Base-by-base conservation (phyloP, 1,140 invertebrate species). In the Drosophila littoralis region DNA sequence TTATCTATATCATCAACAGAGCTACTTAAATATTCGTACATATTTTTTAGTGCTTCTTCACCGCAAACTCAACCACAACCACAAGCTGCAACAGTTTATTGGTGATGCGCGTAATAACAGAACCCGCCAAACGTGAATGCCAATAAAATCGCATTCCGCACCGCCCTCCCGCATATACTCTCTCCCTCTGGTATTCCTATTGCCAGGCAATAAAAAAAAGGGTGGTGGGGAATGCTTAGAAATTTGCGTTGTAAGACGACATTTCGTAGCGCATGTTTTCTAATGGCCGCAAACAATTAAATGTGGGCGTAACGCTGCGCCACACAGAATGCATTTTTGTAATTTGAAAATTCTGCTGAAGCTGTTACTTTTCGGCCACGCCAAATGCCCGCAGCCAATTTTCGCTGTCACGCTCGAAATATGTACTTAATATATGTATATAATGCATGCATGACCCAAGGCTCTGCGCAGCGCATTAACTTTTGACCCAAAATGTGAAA, bases 241-340 rank as follows among this genome's bases (percentile, higher is more conserved):
- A 52, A 58, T 38, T 55, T 32, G 6, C n/a, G 1, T 9, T 10
- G n/a, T 12, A 22, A 51, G 55, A 60, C 43, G 46, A 43, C 65
- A 55, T 50, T 60, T 54, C 15, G 42, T 12, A 10, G 71, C 32
- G 63, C 51, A 45, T 69, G 40, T 65, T 52, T 57, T 13, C 58
- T 51, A 74, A 81, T 81, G 68, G 64, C 17, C 15, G 32, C 46
- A 38, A 42, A 83, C 61, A 75, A 82, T 82, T 71, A 68, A 69
- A 35, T 71, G 74, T 74, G 68, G 79, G 77, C 57, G 77, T 51
- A 51, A 9, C 38, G n/a, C 48, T 33, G 28, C 48, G 12, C 10
- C 48, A 46, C 40, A 61, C 17, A 63, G 54, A 64, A 61, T 60
- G 60, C 42, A 55, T 68, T 64, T 64, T 65, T 43, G 42, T 45